Base-by-base conservation (phyloP, 2,113 vertebrate genomes). In the Sinocyclocheilus maitianheensis region DNA sequence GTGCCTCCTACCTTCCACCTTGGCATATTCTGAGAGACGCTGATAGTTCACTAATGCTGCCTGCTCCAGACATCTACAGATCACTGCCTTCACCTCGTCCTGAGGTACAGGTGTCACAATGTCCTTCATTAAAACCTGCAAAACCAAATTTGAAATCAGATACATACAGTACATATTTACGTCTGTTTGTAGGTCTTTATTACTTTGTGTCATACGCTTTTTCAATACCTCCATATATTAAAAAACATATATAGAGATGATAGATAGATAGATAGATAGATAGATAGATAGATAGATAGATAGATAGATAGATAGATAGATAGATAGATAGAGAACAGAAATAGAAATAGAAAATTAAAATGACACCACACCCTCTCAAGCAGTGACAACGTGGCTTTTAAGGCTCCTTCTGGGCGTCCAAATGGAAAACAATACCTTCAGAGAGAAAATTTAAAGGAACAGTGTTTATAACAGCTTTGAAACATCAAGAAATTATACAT, bases 401-500 rank as follows among this genome's bases (percentile, higher is more conserved):
- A 92, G 1, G 98, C 98, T 84, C 98, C 98, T 92, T 99, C 98
- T 40, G 98, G 98, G 60, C 98, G 96, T 91, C 98, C 98, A 94
- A 99, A 99, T 46, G 98, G 98, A 92, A 99, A 99, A 92, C 98
- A 99, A 91, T 99, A 99, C 93, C 98, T 99, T 93, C 85, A 87
- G 90, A 92, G 16, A n/a, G 14, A 88, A 81, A 13, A 26, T 46
- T 76, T 13, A 4, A 60, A 20, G 3, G 3, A 46, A 46, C 43
- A 34, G 16, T 40, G 14, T 55, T 83, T 30, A 30, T 43, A 76
- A 16, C 14, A 10, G 43, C 43, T 77, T 37, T 12, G 12, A 14
- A 40, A 46, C 43, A 48, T 12, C 43, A 11, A 60, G 18, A 69
- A 69, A 69, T 34, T 0, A 37, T 8, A 13, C 74, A 30, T 51